Percentiles rank a stretch among this genome's conserved stretches.
Conservation (phyloP, 2,797 vertebrate species). For the Sparus aurata region DNA sequence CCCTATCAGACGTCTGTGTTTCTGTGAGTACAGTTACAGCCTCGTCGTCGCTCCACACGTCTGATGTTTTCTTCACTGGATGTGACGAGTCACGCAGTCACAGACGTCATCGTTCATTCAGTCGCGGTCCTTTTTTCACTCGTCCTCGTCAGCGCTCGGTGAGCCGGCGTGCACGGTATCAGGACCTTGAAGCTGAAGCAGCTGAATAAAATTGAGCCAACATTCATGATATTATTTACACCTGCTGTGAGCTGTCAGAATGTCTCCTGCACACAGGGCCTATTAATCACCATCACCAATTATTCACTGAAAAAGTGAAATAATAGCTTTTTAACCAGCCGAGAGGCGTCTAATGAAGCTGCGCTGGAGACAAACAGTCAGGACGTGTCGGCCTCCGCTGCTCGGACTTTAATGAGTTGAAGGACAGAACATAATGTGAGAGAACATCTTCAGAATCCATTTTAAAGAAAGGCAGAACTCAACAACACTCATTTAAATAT, state of each 20-base stretch:
- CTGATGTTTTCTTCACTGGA: background rate
- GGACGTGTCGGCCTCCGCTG: too few species aligned
- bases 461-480: background rate
- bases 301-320: background rate
- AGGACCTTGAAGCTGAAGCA: background rate
- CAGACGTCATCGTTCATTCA: background rate
- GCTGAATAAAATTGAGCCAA: background rate
- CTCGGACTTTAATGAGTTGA: too few species aligned
- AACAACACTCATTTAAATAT: background rate
- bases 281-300: background rate
- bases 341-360: too few species aligned
- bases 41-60: background rate
- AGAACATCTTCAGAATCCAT: background rate
- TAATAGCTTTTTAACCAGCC: too few species aligned
- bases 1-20: too few species aligned
- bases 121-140: background rate
- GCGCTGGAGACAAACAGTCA: too few species aligned
- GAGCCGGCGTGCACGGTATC: background rate
- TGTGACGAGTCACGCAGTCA: background rate
- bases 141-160: background rate
- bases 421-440: too few species aligned
- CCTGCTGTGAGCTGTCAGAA: background rate
- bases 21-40: background rate
- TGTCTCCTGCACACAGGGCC: background rate
- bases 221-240: too few species aligned